These are phyloP conservation scores for Scaptomyza polygonia DNA, from an alignment of 2,888 invertebrate genomes.

Conservation along the genomic window DNA sequence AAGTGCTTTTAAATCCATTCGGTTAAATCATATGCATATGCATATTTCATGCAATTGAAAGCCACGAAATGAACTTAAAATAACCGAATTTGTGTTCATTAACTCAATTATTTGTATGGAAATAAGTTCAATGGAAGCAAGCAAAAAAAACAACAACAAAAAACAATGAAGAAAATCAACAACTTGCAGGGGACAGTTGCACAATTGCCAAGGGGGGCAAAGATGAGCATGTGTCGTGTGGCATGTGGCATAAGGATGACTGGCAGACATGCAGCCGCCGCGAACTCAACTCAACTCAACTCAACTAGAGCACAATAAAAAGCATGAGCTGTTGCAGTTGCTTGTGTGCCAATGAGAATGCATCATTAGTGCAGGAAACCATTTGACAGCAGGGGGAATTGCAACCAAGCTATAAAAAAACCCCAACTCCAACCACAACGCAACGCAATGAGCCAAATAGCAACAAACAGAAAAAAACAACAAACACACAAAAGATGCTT, in stretches of 20 bases:
- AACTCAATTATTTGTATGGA: slow-evolving; percentile 3
- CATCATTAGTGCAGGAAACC: slow-evolving; percentile 65
- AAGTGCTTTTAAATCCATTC: too few relatives aligned
- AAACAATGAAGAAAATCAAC: background rate
- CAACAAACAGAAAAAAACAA: too few relatives aligned
- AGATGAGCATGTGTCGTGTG: background rate
- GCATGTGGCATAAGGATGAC: slow-evolving; percentile 32
- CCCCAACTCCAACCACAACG: background rate
- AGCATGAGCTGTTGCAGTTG: slow-evolving; percentile 33
- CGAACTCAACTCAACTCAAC: slow-evolving; percentile 36
- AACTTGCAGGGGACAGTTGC: slow-evolving; percentile 20
- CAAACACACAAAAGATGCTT: background rate
- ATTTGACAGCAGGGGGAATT: slow-evolving; percentile 31
- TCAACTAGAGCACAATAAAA: slow-evolving; percentile 56
- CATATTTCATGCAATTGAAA: background rate
- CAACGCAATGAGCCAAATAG: background rate
- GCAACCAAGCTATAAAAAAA: slow-evolving; percentile 8
- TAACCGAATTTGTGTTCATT: slow-evolving; percentile 18
- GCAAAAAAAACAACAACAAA: too few relatives aligned
- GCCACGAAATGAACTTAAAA: background rate
- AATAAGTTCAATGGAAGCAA: background rate
- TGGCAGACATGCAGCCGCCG: slow-evolving; percentile 38
- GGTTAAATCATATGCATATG: too few relatives aligned
- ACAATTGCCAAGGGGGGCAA: too few relatives aligned
- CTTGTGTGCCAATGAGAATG: slow-evolving; percentile 46